Percentiles rank a stretch among this genome's conserved stretches.
Conservation (phyloP, 1,140 invertebrate species). For the Drosophila dunni region DNA sequence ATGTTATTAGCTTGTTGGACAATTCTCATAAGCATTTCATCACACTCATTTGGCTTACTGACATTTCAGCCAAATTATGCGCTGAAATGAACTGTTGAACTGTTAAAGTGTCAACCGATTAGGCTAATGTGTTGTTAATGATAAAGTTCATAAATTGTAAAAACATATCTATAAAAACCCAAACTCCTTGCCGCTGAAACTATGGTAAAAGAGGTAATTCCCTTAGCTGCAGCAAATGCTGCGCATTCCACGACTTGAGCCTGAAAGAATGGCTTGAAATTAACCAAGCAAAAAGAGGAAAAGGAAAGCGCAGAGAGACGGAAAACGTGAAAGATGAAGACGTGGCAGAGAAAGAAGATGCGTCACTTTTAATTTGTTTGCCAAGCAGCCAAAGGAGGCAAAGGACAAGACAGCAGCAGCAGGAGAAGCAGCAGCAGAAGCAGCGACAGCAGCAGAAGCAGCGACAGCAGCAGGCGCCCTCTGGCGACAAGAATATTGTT, state of each 20-base stretch:
- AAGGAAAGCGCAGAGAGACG: neutral
- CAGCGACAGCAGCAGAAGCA: neutral
- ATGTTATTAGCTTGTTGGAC: constrained; percentile 56
- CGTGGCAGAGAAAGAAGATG: constrained; percentile 44
- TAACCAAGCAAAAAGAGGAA: neutral
- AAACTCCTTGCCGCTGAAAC: too few species aligned
- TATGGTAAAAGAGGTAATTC: neutral
- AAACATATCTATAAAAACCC: too few species aligned
- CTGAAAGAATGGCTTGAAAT: constrained; percentile 14
- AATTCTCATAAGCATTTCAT: constrained; percentile 34
- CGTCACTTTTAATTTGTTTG: constrained; percentile 81
- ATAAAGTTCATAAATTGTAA: too few species aligned
- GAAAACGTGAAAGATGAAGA: constrained; percentile 16
- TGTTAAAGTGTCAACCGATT: too few species aligned
- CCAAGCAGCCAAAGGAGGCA: constrained; percentile 28
- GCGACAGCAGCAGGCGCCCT: constrained; percentile 15
- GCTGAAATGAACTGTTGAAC: too few species aligned
- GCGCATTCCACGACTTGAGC: neutral
- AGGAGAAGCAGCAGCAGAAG: neutral
- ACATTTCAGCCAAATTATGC: neutral
- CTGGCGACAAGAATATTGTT: constrained; percentile 33
- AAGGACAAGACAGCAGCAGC: neutral
- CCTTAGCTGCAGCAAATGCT: neutral
- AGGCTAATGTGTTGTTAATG: too few species aligned
- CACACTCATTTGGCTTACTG: neutral